Evolutionary conservation across 2,888 invertebrate genomes (phyloP), one percentile per base, ranked within the genome.

Genomic region (Hydriomena furcata): DNA sequence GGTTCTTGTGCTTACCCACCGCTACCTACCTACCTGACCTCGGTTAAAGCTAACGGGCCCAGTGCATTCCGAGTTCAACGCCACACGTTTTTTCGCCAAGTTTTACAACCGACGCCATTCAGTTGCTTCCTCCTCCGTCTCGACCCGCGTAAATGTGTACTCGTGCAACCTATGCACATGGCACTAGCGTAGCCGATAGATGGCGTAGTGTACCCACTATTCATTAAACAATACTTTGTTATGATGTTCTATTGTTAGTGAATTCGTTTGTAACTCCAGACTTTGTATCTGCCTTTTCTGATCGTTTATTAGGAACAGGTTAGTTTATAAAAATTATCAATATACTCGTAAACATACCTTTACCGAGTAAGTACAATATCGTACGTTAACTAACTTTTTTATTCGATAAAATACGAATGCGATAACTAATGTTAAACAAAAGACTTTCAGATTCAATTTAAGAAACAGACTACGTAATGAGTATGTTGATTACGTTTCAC

Each of bases 11-110:
- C 43, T 30, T 12, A 42, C 42, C 30, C 32, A 37, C 36, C 66
- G 58, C 66, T 67, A 67, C 71, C 69, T 71, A 71, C 81, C 83
- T 85, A 71, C 81, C 83, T 85, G 87, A 85, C 86, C 86, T 88
- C 82, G 84, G 85, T 49, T 75, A 82, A 75, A 76, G 74, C 70
- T 82, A 84, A 84, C 84, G 84, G 84, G 71, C 58, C 58, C 74
- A 65, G 68, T 87, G 86, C 85, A 86, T 73, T 77, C 73, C 77
- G 49, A 62, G 86, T 84, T 87, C 84, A 86, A 80, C 73, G 83
- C 61, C 84, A 78, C 77, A 52, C 59, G 76, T 80, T 85, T 83
- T 82, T 84, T 79, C 67, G 76, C 77, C 55, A 77, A 76, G 69
- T 75, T 73, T 78, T 78, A 77, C 76, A 71, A 71, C 65, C 64